phyloP scores from a whole-genome alignment of 2,888 invertebrate genomes.

The Drosophila hamatofila region DNA sequence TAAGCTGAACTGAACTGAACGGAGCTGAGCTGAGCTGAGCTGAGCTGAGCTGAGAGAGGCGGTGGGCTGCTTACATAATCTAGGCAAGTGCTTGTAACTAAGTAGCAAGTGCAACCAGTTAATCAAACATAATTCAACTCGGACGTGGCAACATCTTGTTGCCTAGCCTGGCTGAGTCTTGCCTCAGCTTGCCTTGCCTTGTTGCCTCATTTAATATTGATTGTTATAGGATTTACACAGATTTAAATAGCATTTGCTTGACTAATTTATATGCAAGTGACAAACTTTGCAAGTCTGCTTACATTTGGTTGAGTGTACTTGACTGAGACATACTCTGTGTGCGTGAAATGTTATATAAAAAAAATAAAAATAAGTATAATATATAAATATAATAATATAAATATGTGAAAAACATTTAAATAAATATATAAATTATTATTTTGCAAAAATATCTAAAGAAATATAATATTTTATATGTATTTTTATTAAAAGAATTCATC shows the following conservation, averaged over 20 bases:
- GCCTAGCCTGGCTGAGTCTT: not conserved
- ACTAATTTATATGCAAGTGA: slow-evolving; percentile 50
- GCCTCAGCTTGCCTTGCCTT: not conserved
- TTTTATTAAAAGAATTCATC: too few species aligned
- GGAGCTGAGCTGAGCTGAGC: not conserved
- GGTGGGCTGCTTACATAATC: slow-evolving; percentile 4
- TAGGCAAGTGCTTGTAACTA: slow-evolving; percentile 14
- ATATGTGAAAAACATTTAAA: not conserved
- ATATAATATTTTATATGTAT: too few species aligned
- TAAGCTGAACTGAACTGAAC: slow-evolving; percentile 1
- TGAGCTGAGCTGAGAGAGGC: not conserved
- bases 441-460: too few species aligned
- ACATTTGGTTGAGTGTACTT: not conserved
- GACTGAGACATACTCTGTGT: slow-evolving; percentile 1
- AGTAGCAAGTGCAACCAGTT: slow-evolving; percentile 20
- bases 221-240: slow-evolving; percentile 41
- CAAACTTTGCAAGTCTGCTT: not conserved
- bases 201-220: slow-evolving; percentile 31
- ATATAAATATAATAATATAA: not conserved
- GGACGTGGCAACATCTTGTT: not conserved
- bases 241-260: slow-evolving; percentile 35
- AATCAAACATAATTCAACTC: slow-evolving; percentile 29
- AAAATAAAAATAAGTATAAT: not conserved
- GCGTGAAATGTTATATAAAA: not conserved
- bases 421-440: not conserved